Base-by-base conservation (phyloP, 2,113 vertebrate genomes). In the Isurus oxyrinchus region DNA sequence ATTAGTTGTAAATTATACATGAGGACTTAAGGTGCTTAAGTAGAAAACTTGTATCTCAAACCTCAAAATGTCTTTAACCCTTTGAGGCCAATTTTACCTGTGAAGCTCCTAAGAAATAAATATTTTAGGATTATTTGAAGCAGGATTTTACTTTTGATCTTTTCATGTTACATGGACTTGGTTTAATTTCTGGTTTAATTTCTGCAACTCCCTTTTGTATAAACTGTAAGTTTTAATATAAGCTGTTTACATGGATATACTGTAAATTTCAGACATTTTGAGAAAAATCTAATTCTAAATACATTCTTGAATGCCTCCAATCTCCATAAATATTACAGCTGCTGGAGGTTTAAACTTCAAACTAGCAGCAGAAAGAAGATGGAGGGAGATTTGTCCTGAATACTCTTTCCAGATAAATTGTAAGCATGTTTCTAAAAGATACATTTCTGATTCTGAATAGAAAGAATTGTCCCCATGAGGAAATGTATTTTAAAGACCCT, bases 321-420 rank as follows among this genome's bases (percentile, higher is more conserved):
- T 91, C 25, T 91, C 57, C 91, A 44, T 95, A 95, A 67, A 40
- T 95, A 27, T 94, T 63, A 5, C n/a, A 94, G 6, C 5, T 63
- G n/a, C 61, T 95, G 61, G 21, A 95, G 25, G 61, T 95, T 69
- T 95, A 25, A 95, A 67, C 23, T 69, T 67, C 61, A 95, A 94
- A 94, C 55, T 1, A 66, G 35, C 59, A 35, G 19, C 63, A 27
- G 1, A 2, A 49, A 95, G n/a, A 66, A 59, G 91, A 94, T 59
- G 27, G 10, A 6, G 44, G n/a, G 61, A 49, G 23, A 35, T 61
- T 91, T 91, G 11, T 11, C 44, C 79, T 61, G 31, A 19, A 31
- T 59, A 1, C 31, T 16, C 88, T 87, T 87, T 8, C 44, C 49
- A 44, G 21, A 5, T 25, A 2, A 25, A 87, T 53, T 91, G 27